These are phyloP conservation scores for Austrofundulus limnaeus DNA, from an alignment of 2,113 vertebrate genomes.

Conservation along the genomic window DNA sequence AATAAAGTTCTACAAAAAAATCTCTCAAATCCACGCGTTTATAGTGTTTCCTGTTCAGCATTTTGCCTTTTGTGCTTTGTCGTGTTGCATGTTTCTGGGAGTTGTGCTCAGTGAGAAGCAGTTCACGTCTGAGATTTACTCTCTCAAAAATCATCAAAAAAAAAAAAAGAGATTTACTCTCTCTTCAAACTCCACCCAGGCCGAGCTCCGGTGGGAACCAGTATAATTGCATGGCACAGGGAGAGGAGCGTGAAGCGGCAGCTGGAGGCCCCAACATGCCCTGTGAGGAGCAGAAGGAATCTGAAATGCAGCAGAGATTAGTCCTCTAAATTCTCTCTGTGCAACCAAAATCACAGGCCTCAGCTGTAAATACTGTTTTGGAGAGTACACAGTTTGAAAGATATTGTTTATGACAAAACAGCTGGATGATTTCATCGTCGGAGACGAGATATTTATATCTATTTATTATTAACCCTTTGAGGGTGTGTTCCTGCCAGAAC, in stretches of 20 bases:
- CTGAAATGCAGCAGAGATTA: slow-evolving; percentile 48
- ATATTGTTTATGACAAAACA: slow-evolving; percentile 22
- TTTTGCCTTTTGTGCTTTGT: slow-evolving; percentile 19
- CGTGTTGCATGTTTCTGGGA: slow-evolving; percentile 38
- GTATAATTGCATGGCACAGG: slow-evolving; percentile 66
- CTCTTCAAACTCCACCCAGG: slow-evolving; percentile 63
- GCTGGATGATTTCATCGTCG: slow-evolving; percentile 9
- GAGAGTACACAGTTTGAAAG: slow-evolving; percentile 13
- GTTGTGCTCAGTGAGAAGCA: slow-evolving; percentile 49
- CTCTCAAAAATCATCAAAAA: too few relatives aligned
- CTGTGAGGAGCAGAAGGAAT: slow-evolving; percentile 44
- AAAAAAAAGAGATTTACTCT: slow-evolving; percentile 57
- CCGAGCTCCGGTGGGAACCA: slow-evolving; percentile 67
- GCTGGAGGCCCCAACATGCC: slow-evolving; percentile 54
- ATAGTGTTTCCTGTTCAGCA: not conserved
- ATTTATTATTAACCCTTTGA: not conserved
- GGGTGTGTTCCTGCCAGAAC: too few relatives aligned
- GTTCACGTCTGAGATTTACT: slow-evolving; percentile 62
- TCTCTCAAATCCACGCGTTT: slow-evolving; percentile 3
- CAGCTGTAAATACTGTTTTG: slow-evolving; percentile 40
- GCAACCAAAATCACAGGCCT: slow-evolving; percentile 45
- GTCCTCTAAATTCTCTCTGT: slow-evolving; percentile 32
- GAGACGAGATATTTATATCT: not conserved
- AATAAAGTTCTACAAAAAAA: too few relatives aligned
- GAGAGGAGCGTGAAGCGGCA: slow-evolving; percentile 63